Conservation (phyloP, 2,113 vertebrate genomes). For the Tupaia chinensis region DNA sequence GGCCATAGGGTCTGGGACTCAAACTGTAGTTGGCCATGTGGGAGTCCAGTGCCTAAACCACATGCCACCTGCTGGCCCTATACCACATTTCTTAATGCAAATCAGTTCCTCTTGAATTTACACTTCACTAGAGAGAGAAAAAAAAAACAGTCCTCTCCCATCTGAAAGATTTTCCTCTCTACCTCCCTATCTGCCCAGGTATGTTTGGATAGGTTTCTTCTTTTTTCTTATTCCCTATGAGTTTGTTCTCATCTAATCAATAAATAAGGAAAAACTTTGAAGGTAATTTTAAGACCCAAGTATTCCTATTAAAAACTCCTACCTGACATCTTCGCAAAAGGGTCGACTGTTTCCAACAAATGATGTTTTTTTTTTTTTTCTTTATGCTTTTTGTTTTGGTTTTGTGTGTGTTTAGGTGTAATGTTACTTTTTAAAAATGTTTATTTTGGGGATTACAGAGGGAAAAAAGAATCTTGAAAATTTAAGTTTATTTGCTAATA, state of each 20-base stretch:
- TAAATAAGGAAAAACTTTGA: background rate
- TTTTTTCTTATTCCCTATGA: background rate
- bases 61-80: background rate
- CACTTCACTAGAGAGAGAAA: background rate
- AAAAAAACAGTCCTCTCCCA: background rate
- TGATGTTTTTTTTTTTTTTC: background rate
- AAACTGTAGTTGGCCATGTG: too few species aligned
- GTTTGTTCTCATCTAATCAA: constrained; percentile 9
- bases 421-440: background rate
- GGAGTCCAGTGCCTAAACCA: too few species aligned
- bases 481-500: constrained; percentile 23
- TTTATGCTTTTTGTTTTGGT: background rate
- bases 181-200: background rate
- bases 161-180: background rate
- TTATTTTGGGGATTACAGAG: background rate
- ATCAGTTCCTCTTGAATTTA: background rate
- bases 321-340: background rate
- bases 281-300: background rate
- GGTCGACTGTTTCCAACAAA: background rate
- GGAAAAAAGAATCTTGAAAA: background rate
- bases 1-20: too few species aligned
- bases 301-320: background rate
- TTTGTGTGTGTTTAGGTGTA: background rate
- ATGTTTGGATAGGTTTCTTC: background rate
- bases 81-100: background rate